Evolutionary conservation across 1,140 invertebrate genomes (phyloP), one percentile per base, ranked within the genome.

Genomic region (Procambarus virginalis): DNA sequence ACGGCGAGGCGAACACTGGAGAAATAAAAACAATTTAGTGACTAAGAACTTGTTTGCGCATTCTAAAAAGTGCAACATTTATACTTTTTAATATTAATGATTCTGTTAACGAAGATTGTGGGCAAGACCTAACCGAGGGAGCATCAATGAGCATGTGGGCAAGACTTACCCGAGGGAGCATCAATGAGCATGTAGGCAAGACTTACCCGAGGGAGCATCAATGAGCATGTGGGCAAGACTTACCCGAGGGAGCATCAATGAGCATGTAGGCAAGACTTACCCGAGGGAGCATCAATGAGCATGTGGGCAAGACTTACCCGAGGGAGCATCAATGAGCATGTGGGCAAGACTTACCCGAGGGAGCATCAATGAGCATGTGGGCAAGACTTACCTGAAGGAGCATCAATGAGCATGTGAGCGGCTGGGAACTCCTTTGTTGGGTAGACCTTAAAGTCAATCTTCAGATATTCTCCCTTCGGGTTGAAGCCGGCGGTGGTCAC

Each of bases 231-330:
- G 34, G 34, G 34, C 34, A 8, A 55, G 1, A 82, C 55, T 46
- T 83, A 83, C 64, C 55, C 48, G 55, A 58, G 8, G 55, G 64
- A n/a, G 55, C 46, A 48, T 83, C 55, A 22, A 83, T 70, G 64
- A 45, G 64, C 58, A 83, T 34, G 34, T 34, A 1, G 34, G 34
- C 34, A 8, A 55, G 1, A 82, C 55, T 46, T 83, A 83, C 64
- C 55, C 48, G 55, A 58, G 8, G 55, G 64, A n/a, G 55, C 46
- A 48, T 83, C 55, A 22, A 83, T 70, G 64, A 45, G 64, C 58
- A 83, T 34, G 34, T 34, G 34, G 34, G 34, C 34, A 8, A 55
- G 1, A 82, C 55, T 46, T 83, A 83, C 64, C 55, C 48, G 55
- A 58, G 8, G 55, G 64, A n/a, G 55, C 46, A 48, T 83, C 55